Evolutionary conservation across 2,113 vertebrate species (phyloP), one percentile per base, ranked within the genome.

Genomic region (Mirounga angustirostris): DNA sequence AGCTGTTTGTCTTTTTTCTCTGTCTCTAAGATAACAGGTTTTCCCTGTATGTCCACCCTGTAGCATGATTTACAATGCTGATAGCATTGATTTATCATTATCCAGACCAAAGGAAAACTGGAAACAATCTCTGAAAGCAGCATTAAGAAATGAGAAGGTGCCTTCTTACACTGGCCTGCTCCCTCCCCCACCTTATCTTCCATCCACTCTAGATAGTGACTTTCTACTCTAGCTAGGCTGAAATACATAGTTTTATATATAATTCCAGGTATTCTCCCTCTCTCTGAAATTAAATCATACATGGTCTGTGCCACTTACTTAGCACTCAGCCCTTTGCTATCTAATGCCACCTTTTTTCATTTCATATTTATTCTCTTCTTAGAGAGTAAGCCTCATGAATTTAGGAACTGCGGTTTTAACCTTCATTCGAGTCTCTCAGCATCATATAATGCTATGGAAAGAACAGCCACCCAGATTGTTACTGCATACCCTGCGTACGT

Each of bases 51-150:
- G 52, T 59, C 46, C 80, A 90, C 30, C 71, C 46, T 78, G 1
- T 19, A 79, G 33, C 58, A n/a, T 80, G 33, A 76, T 74, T 76
- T 76, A 69, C 43, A 63, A 18, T 30, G 54, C 36, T 59, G 74
- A 92, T n/a, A 43, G 59, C 46, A 52, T n/a, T 91, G 65, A 91
- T 91, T 91, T 95, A n/a, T 80, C 89, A 40, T 85, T 54, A 73
- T 82, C 54, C 30, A 67, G 36, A 73, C 43, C 33, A 76, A 30
- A 93, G 63, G 69, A 73, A 91, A 95, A 13, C 12, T 87, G 19
- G 40, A 67, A 89, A 56, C 67, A 65, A 58, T 21, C 40, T 76
- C 56, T 76, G 56, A 36, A 95, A 91, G 67, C 24, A 83, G 58
- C 12, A 30, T 80, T 81, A 63, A 93, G 58, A 87, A 94, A 92